These are phyloP conservation scores for Nysson spinosus DNA, from an alignment of 2,888 invertebrate genomes.

Conservation along the genomic window DNA sequence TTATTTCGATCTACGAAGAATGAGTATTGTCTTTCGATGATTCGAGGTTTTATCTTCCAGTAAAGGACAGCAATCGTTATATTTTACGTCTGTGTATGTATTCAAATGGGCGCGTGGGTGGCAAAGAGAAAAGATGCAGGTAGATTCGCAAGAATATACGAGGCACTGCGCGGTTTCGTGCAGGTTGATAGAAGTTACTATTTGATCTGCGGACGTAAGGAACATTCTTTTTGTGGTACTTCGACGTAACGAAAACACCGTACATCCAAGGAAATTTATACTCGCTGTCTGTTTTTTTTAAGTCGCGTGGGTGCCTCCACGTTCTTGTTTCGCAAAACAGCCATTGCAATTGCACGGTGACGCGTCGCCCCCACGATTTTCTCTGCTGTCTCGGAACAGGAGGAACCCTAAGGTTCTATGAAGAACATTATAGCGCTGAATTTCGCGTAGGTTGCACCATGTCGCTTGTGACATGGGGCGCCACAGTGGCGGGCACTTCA, in stretches of 20 bases:
- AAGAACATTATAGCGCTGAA: constrained; percentile 53
- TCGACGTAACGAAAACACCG: constrained; percentile 5
- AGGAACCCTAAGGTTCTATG: constrained; percentile 50
- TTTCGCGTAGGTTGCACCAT: constrained; percentile 64
- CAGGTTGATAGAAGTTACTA: constrained; percentile 50
- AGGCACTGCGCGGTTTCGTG: constrained; percentile 33
- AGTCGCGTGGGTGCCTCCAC: constrained; percentile 44
- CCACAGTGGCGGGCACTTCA: constrained; percentile 66
- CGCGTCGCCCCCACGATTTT: constrained; percentile 58
- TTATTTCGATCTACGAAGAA: constrained; percentile 24
- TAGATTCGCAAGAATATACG: constrained; percentile 50
- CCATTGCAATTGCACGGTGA: constrained; percentile 47
- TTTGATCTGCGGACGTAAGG: background rate
- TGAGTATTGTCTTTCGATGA: constrained; percentile 42
- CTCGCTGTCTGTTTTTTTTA: constrained; percentile 19
- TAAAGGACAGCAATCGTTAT: constrained; percentile 49
- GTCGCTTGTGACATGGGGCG: constrained; percentile 62
- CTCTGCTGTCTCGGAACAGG: constrained; percentile 38
- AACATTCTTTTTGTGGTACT: background rate
- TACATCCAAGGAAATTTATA: constrained; percentile 25
- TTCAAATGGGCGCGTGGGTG: constrained; percentile 54
- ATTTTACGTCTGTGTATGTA: constrained; percentile 51
- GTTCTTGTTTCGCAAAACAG: constrained; percentile 54
- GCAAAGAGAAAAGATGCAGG: constrained; percentile 53
- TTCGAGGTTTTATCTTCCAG: constrained; percentile 24